A percentile compares a stretch with the other conserved stretches of the same genome.
phyloP scores from a whole-genome alignment of 2,888 invertebrate genomes.

The Oxyteleia sp. region DNA sequence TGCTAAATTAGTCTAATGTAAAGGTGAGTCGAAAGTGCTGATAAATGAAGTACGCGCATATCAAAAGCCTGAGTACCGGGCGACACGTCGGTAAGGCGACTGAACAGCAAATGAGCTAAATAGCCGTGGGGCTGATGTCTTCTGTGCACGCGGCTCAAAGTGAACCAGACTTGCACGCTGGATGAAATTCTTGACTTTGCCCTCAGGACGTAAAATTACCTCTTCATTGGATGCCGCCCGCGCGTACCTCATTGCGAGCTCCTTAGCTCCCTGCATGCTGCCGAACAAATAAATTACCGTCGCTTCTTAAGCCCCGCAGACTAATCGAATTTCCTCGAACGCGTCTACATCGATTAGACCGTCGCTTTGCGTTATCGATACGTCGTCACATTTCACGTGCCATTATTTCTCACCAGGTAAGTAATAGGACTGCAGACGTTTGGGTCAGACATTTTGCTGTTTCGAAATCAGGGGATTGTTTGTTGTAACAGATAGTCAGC shows the following conservation, averaged over 20 bases:
- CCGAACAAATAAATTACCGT: slow-evolving; percentile 57
- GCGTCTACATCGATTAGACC: background rate
- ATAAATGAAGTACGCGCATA: slow-evolving; percentile 50
- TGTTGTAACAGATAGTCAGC: too few relatives aligned
- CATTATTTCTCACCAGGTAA: too few relatives aligned
- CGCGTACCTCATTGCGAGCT: slow-evolving; percentile 57
- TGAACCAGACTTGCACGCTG: slow-evolving; percentile 66
- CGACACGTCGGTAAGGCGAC: slow-evolving; percentile 57
- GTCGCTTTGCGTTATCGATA: background rate
- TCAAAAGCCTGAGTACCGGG: slow-evolving; percentile 58
- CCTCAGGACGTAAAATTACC: slow-evolving; percentile 78
- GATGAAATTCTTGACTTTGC: slow-evolving; percentile 80
- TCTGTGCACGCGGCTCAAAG: slow-evolving; percentile 71
- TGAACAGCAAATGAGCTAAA: slow-evolving; percentile 77
- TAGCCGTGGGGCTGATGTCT: slow-evolving; percentile 74
- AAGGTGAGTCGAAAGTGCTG: slow-evolving; percentile 59
- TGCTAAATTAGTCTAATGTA: slow-evolving; percentile 61
- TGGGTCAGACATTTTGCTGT: too few relatives aligned
- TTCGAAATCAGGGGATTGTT: too few relatives aligned
- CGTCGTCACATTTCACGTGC: background rate
- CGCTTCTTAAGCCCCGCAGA: slow-evolving; percentile 19
- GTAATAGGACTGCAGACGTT: too few relatives aligned
- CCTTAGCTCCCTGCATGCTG: slow-evolving; percentile 46
- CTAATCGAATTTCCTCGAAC: background rate
- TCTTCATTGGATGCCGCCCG: slow-evolving; percentile 73